These are phyloP conservation scores for Andrena bicolor DNA, from an alignment of 2,888 invertebrate species.

Conservation along the genomic window DNA sequence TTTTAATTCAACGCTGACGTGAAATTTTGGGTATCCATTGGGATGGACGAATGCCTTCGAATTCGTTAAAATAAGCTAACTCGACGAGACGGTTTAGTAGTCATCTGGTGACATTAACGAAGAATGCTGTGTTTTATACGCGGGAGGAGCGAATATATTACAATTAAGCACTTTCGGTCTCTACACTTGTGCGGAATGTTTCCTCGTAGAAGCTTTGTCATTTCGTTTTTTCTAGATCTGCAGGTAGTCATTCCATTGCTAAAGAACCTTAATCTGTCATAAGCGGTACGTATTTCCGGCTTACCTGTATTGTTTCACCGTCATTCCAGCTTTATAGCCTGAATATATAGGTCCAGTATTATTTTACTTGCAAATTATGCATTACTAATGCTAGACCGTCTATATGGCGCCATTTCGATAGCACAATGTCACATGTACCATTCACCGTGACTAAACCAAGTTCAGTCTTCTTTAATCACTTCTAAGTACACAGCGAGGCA, in stretches of 20 bases:
- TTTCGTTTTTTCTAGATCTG: neutral
- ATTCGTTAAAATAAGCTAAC: too few species aligned
- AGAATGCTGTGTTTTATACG: too few species aligned
- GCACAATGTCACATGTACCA: neutral
- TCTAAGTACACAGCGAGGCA: too few species aligned
- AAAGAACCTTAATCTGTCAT: neutral
- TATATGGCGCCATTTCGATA: neutral
- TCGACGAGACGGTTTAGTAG: too few species aligned
- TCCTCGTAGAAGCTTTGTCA: neutral
- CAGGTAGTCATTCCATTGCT: neutral
- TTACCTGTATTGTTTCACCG: neutral
- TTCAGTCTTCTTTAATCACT: neutral
- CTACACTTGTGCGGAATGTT: too few species aligned
- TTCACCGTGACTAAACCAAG: neutral
- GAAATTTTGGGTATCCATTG: too few species aligned
- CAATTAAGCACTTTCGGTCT: too few species aligned
- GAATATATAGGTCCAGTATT: neutral
- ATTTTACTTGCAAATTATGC: neutral
- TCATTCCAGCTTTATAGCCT: neutral
- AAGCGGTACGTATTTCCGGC: neutral
- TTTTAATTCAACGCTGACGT: too few species aligned
- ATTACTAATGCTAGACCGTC: neutral
- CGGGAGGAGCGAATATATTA: too few species aligned
- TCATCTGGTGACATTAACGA: too few species aligned
- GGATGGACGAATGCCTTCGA: too few species aligned